Evolutionary conservation across 1,140 invertebrate genomes (phyloP).

Genomic region (Drosophila lini): DNA sequence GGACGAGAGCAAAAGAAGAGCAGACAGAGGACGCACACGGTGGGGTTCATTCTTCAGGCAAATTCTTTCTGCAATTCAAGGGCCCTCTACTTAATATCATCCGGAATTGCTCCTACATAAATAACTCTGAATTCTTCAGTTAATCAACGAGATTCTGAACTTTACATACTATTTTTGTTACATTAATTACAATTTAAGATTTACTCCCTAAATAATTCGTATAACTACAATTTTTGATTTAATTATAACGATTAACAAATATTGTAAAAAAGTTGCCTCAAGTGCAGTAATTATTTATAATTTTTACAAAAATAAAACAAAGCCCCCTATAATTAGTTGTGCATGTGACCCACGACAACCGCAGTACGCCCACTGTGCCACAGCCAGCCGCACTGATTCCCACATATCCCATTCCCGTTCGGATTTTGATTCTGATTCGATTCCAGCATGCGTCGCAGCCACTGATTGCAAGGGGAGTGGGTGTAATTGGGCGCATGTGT

Average conservation of each 20-base stretch:
- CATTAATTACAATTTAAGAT: background rate
- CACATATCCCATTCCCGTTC: constrained; percentile 14
- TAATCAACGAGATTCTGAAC: background rate
- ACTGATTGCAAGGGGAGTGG: constrained; percentile 6
- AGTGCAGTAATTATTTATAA: background rate
- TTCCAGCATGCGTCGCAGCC: constrained; percentile 27
- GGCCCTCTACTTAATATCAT: background rate
- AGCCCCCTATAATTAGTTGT: background rate
- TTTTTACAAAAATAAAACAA: background rate
- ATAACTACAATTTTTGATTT: background rate
- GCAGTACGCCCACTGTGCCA: constrained; percentile 16
- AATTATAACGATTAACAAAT: background rate
- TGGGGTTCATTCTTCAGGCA: constrained; percentile 21
- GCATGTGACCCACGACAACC: constrained; percentile 26
- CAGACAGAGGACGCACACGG: constrained; percentile 13
- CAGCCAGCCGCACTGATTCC: constrained; percentile 24
- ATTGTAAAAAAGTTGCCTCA: background rate
- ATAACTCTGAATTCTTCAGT: background rate
- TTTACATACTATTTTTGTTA: background rate
- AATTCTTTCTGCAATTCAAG: constrained; percentile 5
- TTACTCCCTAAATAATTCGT: background rate
- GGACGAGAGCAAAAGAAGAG: constrained; percentile 5
- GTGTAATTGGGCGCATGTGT: constrained; percentile 19
- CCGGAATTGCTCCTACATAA: background rate
- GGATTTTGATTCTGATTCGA: constrained; percentile 34